Base-by-base conservation (phyloP, 2,888 invertebrate species). In the Heliconius aoede region DNA sequence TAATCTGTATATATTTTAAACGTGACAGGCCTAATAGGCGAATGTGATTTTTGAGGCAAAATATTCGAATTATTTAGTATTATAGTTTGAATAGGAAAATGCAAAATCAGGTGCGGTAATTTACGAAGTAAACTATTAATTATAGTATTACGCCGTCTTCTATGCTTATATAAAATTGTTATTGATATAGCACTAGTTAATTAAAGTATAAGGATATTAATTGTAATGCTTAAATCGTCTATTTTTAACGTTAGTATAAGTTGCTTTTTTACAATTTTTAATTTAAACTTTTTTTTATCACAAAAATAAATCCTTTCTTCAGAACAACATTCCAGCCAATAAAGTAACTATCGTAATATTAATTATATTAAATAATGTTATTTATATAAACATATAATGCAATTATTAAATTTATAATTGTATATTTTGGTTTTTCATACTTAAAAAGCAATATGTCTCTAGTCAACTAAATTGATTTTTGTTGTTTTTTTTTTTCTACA, bases 401-500 rank as follows among this genome's bases (percentile, higher is more conserved):
- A 60, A 24, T 11, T 26, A 30, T 65, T 65, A 46, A 61, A 61
- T n/a, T 28, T 61, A 69, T 60, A 40, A 76, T 74, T 18, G 32
- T 61, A 72, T 67, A 72, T 71, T 18, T 72, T 65, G 51, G 62
- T 72, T 65, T 2, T 40, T 55, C n/a, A 69, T n/a, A 55, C 4
- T 55, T 55, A 28, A 69, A 61, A 26, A 36, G 36, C 61, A 72
- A 72, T 69, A 55, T 69, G 15, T 69, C 69, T 69, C 69, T 69
- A 69, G 69, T 69, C 69, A 69, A 51, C 13, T 55, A 55, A 69
- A 55, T 69, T 32, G 30, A 69, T 55, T 55, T 69, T 69, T 69
- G 69, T 55, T 55, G 55, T 55, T 55, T 69, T 55, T 51, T n/a
- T 46, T 55, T n/a, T n/a, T 30, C 21, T 21, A 46, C 21, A n/a